Percentiles rank a stretch among this genome's conserved stretches.
Evolutionary conservation across 2,888 invertebrate species (phyloP).

Genomic region (Parnassius glacialis): DNA sequence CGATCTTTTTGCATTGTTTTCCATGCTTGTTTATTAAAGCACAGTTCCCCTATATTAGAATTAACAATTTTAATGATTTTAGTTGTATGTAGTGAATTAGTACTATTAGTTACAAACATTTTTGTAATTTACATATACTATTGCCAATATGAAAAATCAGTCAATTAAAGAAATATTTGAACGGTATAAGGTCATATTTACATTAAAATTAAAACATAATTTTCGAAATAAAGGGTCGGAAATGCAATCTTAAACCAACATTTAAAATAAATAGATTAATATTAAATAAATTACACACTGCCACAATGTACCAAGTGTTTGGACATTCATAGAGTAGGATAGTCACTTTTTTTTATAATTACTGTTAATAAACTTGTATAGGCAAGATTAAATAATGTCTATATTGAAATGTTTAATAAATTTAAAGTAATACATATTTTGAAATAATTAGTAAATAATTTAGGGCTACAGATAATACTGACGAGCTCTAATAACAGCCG

Average conservation of each 20-base stretch:
- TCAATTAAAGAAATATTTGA: conserved; percentile 42
- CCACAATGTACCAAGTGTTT: conserved; percentile 40
- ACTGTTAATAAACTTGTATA: conserved; percentile 34
- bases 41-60: too few species aligned
- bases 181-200: conserved; percentile 37
- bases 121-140: background rate
- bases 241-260: conserved; percentile 37
- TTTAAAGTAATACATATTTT: too few species aligned
- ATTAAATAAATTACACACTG: conserved; percentile 38
- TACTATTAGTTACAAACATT: background rate
- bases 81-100: background rate
- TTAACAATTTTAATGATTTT: too few species aligned
- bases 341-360: conserved; percentile 27
- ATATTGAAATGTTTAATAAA: conserved; percentile 8
- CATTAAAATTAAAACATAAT: conserved; percentile 7
- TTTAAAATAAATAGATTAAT: conserved; percentile 11
- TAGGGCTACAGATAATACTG: too few species aligned
- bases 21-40: too few species aligned
- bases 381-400: conserved; percentile 14
- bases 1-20: too few species aligned
- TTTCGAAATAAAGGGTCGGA: conserved; percentile 23
- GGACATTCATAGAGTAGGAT: conserved; percentile 29
- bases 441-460: too few species aligned
- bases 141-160: conserved; percentile 29
- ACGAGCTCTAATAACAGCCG: too few species aligned